Evolutionary conservation across 2,113 vertebrate genomes (phyloP), one percentile per base, ranked within the genome.

Genomic region (Danio rerio): DNA sequence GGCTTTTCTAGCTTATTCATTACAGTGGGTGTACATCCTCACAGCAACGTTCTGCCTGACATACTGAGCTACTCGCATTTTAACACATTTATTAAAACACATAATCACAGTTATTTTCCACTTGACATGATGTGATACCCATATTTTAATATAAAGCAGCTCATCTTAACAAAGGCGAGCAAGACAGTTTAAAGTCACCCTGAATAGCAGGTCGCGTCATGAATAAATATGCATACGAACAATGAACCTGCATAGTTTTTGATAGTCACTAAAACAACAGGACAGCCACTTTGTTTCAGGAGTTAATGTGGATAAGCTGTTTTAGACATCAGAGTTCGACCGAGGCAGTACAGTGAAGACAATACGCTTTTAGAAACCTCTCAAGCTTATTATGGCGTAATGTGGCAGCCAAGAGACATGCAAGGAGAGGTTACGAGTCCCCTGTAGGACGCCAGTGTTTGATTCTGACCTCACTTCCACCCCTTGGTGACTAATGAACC

Each of bases 401-500:
- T 31, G 1, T 43, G 15, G 61, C 15, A 12, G 47, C 40, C 9
- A 53, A 53, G 77, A 43, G 59, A 42, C 61, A 42, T 18, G 61
- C 62, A 55, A 79, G 21, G 62, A 66, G 75, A 55, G 62, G 77
- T 79, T 53, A 79, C 16, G 16, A 68, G 77, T 77, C 45, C 62
- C 80, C 31, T 7, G 61, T 47, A n/a, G 78, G 45, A 78, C 68
- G 74, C 45, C 20, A 18, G 61, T 71, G 20, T 77, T 61, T 77
- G 73, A 83, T 52, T 9, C 40, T 52, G 63, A 70, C 73, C 63
- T 76, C 55, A 75, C 56, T 77, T 77, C 72, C 43, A 56, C 74
- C 58, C 55, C 62, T 50, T 7, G 6, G 47, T 78, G 73, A 78
- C 45, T 83, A 83, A 83, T 83, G 74, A 70, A 69, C 81, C 63